Conservation (phyloP, 2,113 vertebrate species). For the Platanista minor region DNA sequence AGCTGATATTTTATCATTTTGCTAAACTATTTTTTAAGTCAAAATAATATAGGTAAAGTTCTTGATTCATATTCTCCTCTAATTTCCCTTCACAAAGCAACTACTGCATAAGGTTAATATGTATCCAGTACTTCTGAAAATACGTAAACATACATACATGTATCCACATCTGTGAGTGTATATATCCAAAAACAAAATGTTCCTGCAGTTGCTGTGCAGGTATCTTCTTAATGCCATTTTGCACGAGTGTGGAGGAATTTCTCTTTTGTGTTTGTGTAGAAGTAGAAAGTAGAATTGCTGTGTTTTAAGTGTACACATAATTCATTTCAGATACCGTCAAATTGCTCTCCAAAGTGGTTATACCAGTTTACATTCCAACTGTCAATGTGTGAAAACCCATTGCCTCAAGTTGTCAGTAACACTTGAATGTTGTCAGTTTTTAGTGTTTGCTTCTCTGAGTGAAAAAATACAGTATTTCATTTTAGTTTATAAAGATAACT, state of each 20-base stretch:
- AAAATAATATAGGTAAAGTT: background rate
- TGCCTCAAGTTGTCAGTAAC: background rate
- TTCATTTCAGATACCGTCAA: background rate
- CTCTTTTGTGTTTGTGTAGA: background rate
- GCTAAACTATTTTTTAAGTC: background rate
- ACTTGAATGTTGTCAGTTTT: background rate
- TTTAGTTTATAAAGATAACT: background rate
- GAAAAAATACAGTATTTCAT: background rate
- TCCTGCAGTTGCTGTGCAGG: background rate
- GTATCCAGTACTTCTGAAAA: background rate
- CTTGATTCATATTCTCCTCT: background rate
- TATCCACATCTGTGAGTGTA: background rate
- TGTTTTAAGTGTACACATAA: background rate
- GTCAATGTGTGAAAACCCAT: background rate
- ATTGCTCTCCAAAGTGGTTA: background rate
- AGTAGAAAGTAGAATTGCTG: background rate
- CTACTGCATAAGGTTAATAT: background rate
- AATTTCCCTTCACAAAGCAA: background rate
- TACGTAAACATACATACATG: background rate
- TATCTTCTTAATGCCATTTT: background rate
- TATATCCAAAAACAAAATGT: background rate
- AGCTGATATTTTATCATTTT: slow-evolving; percentile 12
- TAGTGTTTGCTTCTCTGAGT: background rate
- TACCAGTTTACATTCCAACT: background rate
- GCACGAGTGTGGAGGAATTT: background rate